Base-by-base conservation (phyloP, 2,113 vertebrate species). In the Mus spicilegus region DNA sequence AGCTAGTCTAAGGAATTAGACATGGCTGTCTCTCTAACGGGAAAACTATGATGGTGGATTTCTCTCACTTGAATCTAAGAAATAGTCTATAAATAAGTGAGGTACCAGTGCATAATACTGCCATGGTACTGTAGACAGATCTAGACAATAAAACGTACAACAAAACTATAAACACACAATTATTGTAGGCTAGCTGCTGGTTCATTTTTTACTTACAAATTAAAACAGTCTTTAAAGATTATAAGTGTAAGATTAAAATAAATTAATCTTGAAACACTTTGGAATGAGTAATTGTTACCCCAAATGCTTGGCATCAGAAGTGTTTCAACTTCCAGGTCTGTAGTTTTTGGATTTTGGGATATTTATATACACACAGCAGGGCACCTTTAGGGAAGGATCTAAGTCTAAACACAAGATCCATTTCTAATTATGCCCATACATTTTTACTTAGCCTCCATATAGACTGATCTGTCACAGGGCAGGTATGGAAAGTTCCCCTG, bases 231-330 rank as follows among this genome's bases (percentile, higher is more conserved):
- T 93, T 90, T 93, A 86, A 85, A 81, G 5, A 13, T n/a, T 54
- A 72, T 78, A 82, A 20, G n/a, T 51, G 51, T 87, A 76, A 82
- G 90, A 92, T 70, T 20, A 70, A 76, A 73, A 91, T 96, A 95
- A 80, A 96, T 87, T 42, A 49, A 84, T 36, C 5, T n/a, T 65
- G 54, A 77, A 61, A 86, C 77, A 28, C 61, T 65, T 54, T 80
- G 51, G n/a, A 90, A 94, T 56, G 61, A 77, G 11, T 58, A 24
- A 22, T 14, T 19, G 11, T 91, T 72, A 20, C 7, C 24, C 28
- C 65, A 69, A 90, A 46, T 46, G 30, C 42, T 73, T 89, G 67
- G 33, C 24, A 39, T 73, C 16, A 42, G 30, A 17, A 61, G 17
- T 24, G 19, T 20, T 72, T 80, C n/a, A 46, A 56, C 14, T 69